Evolutionary conservation across 2,113 vertebrate species (phyloP), one percentile per base, ranked within the genome.

Genomic region (Puffinus mauretanicus): DNA sequence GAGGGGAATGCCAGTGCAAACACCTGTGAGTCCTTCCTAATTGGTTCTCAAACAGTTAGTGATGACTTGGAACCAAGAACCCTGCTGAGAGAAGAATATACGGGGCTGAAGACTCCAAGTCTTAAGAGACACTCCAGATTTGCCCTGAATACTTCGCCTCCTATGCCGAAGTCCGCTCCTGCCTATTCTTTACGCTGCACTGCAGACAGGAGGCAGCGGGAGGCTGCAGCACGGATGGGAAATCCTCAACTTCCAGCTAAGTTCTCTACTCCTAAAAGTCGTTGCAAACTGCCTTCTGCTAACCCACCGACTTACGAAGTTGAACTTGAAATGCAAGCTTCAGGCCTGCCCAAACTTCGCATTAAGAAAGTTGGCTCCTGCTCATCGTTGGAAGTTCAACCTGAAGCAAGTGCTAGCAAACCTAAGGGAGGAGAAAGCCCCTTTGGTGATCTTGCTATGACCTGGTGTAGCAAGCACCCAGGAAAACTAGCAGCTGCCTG

Each of bases 341-440:
- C 99, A 0, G 99, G 99, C 52, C 97, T 99, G 69, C 99, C 99
- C 26, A 99, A 99, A 78, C 99, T 99, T 19, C 99, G 98, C 54
- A 98, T 99, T 91, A 99, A 98, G 88, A 98, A 98, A 67, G 95
- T 98, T 4, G 98, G 98, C 10, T 98, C 99, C 30, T 96, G 93
- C 87, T 96, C 94, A 4, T 77, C 90, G 0, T 26, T 91, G 9
- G 98, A 98, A 47, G 72, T 70, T 4, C 76, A 96, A 3, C 72
- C 94, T 61, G 95, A 84, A 38, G 93, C 47, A 27, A 93, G 64
- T n/a, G 91, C 86, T 51, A 77, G 67, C 18, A 98, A 97, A 94
- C 40, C 90, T 16, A 93, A 93, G 71, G 98, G 90, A 69, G 88
- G 97, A 75, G 98, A 98, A 54, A 98, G 98, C 60, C 94, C 98